Base-by-base conservation (phyloP, 2,797 vertebrate species). In the Prionace glauca region DNA sequence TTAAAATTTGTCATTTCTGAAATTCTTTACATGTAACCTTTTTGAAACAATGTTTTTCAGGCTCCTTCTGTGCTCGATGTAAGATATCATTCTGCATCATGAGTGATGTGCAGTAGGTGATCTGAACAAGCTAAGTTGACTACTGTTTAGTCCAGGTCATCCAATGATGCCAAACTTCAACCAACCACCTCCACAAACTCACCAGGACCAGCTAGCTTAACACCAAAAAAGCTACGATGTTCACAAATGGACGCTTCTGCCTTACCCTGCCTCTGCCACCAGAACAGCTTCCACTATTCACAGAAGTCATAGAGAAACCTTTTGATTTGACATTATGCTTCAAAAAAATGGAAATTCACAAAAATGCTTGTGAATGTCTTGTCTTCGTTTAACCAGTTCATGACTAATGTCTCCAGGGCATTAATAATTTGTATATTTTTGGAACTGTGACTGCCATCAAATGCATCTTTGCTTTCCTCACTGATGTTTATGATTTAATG, bases 11-110 rank as follows among this genome's bases (percentile, higher is more conserved):
- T 84, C 5, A 84, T 93, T 45, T 74, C 45, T 69, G 88, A 62
- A 81, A 92, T 88, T 95, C 72, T 94, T 77, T 32, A 22, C 69
- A 29, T 24, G 45, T 88, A 77, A 77, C 45, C 45, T 56, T 65
- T 65, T 50, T 50, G 45, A 50, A 95, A 77, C 45, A 74, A 74
- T 77, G 1, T 86, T 96, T 79, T 96, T 96, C 96, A 98, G 98
- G 97, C 97, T 96, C 97, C 97, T 97, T 97, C 98, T 96, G 97
- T 98, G 96, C 97, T 98, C 72, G 98, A 98, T 95, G 97, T 98
- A 96, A 98, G 98, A 98, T 98, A 97, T 2, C 95, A 97, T 74
- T 97, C 98, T 96, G 97, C 98, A 96, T 98, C 98, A 65, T 98
- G 98, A 95, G 69, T 69, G 69, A 18, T 56, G 97, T 96, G 96